phyloP scores from a whole-genome alignment of 2,797 vertebrate species.

The Scolopax rusticola region DNA sequence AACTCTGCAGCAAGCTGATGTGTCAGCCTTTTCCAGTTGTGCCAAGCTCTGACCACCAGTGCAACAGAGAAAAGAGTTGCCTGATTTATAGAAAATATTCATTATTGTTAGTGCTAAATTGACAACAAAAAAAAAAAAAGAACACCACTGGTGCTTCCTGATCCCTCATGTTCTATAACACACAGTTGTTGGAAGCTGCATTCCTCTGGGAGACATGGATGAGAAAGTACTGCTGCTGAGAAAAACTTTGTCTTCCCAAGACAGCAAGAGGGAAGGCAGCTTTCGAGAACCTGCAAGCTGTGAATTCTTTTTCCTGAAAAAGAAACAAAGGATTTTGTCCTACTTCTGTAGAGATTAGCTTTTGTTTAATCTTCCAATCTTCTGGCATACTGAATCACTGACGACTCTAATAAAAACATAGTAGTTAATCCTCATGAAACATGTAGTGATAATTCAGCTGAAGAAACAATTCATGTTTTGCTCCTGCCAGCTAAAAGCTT shows the following conservation, averaged over 20 bases:
- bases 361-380: conserved; percentile 68
- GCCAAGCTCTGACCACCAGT: background rate
- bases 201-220: background rate
- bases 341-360: conserved; percentile 60
- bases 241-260: background rate
- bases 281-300: conserved; percentile 11
- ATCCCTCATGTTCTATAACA: background rate
- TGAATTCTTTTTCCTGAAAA: conserved; percentile 21
- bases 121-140: background rate
- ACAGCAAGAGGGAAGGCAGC: background rate
- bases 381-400: conserved; percentile 38
- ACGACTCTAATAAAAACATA: conserved; percentile 34
- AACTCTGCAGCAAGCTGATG: background rate
- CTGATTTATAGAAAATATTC: background rate
- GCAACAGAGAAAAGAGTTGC: background rate
- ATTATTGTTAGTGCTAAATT: background rate
- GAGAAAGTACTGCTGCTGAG: background rate
- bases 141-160: background rate
- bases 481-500: conserved; percentile 17
- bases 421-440: conserved; percentile 48
- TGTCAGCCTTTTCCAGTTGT: background rate
- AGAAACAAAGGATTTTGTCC: conserved; percentile 44
- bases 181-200: background rate
- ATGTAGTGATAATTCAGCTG: conserved; percentile 41
- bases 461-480: conserved; percentile 32